Evolutionary conservation across 1,140 invertebrate genomes (phyloP), one percentile per base, ranked within the genome.

Genomic region (Lithobius niger): DNA sequence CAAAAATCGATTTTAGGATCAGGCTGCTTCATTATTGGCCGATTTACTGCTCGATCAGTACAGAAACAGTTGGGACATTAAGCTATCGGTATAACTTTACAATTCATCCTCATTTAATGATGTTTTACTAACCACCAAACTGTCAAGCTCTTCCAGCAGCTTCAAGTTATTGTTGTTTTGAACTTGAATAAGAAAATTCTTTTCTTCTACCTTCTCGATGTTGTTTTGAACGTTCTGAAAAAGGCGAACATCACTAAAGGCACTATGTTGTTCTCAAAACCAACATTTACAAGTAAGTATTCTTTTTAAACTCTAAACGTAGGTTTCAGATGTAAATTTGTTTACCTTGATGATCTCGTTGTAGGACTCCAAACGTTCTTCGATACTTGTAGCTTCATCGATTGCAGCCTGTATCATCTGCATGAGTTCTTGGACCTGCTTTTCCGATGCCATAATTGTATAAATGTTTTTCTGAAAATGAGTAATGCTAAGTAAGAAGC

Each of bases 171-270:
- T 95, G 56, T 76, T 79, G 69, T 91, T 89, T 13, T 84, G 83
- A 2, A 86, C 82, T 67, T 89, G 83, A 64, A 93, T 88, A 60
- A 87, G 79, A 3, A 82, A 79, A 76, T 93, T 94, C 68, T 94
- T 94, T 62, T 92, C 86, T 60, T 89, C 89, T 73, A 95, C 91
- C 63, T 88, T 84, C 59, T 86, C 81, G 76, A 91, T 88, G 15
- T 83, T 85, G 67, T 88, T 84, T 60, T 84, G 76, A 3, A 90
- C 84, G 67, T 86, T 82, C 56, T 82, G 79, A 22, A 65, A 63
- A 22, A 52, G 4, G 21, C 6, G 22, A 10, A n/a, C 3, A n/a
- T n/a, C n/a, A n/a, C n/a, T n/a, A n/a, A n/a, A n/a, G n/a, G n/a
- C n/a, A n/a, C n/a, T n/a, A n/a, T n/a, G n/a, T n/a, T n/a, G n/a